Evolutionary conservation across 2,888 invertebrate species (phyloP).

Genomic region (Rhynchonema sp.): DNA sequence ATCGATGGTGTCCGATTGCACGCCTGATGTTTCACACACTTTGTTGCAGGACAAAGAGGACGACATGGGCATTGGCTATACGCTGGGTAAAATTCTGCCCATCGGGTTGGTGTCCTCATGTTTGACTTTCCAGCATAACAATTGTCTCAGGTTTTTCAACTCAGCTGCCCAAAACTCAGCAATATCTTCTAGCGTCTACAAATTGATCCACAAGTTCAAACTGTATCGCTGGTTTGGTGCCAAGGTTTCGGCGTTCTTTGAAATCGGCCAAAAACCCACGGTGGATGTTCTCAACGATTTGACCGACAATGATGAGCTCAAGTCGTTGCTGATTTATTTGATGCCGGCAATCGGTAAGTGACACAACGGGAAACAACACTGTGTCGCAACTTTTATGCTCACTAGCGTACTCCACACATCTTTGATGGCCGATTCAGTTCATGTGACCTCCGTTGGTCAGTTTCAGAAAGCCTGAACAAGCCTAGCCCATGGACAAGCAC

Average conservation of each 20-base stretch:
- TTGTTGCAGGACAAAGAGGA: background rate
- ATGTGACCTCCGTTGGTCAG: too few relatives aligned
- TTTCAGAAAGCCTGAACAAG: too few relatives aligned
- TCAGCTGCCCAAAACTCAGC: too few relatives aligned
- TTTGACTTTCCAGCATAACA: background rate
- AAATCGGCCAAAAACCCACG: background rate
- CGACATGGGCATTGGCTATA: background rate
- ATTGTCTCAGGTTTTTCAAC: background rate
- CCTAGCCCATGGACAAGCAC: too few relatives aligned
- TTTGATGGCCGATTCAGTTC: too few relatives aligned
- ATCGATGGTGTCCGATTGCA: too few relatives aligned
- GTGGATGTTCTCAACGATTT: background rate
- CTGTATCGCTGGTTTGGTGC: background rate
- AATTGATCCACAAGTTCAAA: background rate
- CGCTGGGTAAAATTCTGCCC: background rate
- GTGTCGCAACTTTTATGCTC: too few relatives aligned
- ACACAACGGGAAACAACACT: too few relatives aligned
- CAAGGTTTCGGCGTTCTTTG: background rate
- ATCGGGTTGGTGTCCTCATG: background rate
- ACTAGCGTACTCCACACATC: too few relatives aligned
- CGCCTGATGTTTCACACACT: too few relatives aligned
- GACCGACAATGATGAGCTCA: background rate
- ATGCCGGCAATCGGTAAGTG: background rate
- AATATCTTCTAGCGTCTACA: background rate
- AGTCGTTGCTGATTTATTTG: background rate